These are phyloP conservation scores for Eutolmus rufibarbis DNA, from an alignment of 2,888 invertebrate genomes.

Conservation along the genomic window DNA sequence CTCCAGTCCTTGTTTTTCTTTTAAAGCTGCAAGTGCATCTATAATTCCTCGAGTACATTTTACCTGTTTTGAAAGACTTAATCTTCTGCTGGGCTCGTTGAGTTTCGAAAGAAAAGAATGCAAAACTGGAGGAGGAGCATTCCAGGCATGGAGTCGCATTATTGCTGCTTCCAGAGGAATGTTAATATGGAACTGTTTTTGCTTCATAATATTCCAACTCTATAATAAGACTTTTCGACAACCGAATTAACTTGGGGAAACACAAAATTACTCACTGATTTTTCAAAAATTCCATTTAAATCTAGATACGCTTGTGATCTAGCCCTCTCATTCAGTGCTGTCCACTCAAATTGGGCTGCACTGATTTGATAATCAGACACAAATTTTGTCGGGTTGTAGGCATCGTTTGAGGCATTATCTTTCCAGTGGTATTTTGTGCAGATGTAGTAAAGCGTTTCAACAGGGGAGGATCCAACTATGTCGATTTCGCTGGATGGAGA, in stretches of 20 bases:
- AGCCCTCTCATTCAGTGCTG: slow-evolving; percentile 67
- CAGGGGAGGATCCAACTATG: slow-evolving; percentile 54
- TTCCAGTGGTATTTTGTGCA: slow-evolving; percentile 59
- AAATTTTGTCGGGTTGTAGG: slow-evolving; percentile 57
- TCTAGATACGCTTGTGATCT: slow-evolving; percentile 60
- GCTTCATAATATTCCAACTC: slow-evolving; percentile 59
- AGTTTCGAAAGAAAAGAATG: slow-evolving; percentile 59
- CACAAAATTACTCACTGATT: not conserved
- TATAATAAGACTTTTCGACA: not conserved
- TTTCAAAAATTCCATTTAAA: slow-evolving; percentile 52
- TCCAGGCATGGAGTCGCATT: slow-evolving; percentile 55
- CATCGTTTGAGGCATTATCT: slow-evolving; percentile 52
- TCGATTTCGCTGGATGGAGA: not conserved
- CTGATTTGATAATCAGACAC: slow-evolving; percentile 64
- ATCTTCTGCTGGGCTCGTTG: slow-evolving; percentile 56
- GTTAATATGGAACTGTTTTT: slow-evolving; percentile 61
- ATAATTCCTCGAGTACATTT: slow-evolving; percentile 59
- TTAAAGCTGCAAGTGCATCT: slow-evolving; percentile 58
- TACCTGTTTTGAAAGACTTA: slow-evolving; percentile 57
- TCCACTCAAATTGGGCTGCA: slow-evolving; percentile 74
- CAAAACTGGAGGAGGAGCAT: slow-evolving; percentile 58
- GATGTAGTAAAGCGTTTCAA: slow-evolving; percentile 58
- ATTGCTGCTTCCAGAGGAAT: slow-evolving; percentile 59
- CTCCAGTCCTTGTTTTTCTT: slow-evolving; percentile 57
- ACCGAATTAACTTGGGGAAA: not conserved